Conservation (phyloP, 2,113 vertebrate species). For the Chlorocebus sabaeus region DNA sequence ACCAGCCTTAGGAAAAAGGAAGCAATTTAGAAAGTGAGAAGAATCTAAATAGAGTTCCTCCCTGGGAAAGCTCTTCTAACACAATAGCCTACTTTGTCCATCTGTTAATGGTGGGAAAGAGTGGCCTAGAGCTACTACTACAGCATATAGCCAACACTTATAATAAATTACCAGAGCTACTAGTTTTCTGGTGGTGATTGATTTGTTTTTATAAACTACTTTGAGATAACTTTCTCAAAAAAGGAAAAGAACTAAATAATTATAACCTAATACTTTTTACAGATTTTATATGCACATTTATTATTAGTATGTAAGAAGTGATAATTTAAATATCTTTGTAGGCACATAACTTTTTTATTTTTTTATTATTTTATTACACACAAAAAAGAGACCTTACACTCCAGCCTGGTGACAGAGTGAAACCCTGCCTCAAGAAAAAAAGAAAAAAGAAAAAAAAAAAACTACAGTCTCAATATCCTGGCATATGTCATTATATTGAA, state of each 20-base stretch:
- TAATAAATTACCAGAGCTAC: neutral
- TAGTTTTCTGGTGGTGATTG: neutral
- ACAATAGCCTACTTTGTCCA: neutral
- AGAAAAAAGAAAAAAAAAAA: no score
- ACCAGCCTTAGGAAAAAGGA: slow-evolving; percentile 44
- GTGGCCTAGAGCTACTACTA: neutral
- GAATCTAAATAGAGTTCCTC: neutral
- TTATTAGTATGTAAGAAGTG: neutral
- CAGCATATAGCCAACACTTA: neutral
- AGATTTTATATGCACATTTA: neutral
- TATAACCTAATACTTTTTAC: neutral
- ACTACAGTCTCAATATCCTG: neutral
- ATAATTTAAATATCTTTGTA: neutral
- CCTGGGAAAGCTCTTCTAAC: neutral
- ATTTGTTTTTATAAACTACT: neutral
- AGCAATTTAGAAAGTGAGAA: slow-evolving; percentile 45
- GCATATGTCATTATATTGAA: neutral
- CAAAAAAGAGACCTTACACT: neutral
- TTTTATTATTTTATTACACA: neutral
- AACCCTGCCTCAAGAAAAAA: no score
- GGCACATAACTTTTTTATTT: neutral
- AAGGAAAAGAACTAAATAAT: neutral
- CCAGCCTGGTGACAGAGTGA: no score
- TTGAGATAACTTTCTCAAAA: neutral
- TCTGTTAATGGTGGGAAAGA: neutral